Base-by-base conservation (phyloP, 2,888 invertebrate genomes). In the Scaptomyza parva region DNA sequence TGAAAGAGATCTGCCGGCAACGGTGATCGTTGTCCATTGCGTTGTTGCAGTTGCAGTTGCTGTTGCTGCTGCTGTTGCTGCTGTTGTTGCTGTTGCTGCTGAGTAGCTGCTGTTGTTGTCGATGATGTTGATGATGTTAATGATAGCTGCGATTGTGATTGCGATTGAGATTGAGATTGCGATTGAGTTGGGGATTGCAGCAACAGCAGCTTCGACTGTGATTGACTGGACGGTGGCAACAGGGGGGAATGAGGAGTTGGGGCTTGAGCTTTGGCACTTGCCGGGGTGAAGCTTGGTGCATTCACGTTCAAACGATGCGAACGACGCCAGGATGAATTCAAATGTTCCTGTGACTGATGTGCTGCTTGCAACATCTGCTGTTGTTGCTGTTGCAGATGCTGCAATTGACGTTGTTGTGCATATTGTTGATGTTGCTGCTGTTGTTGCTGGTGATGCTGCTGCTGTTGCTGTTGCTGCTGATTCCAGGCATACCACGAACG, bases 201-300 rank as follows among this genome's bases (percentile, higher is more conserved):
- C 28, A 63, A 37, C 40, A 67, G 64, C 35, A 28, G 28, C 11
- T n/a, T 33, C 5, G 67, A 57, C 58, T 71, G 71, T 41, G 75
- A 70, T 28, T 70, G 74, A 33, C 53, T 63, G 4, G n/a, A n/a
- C n/a, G n/a, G n/a, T n/a, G 74, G 50, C 37, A 54, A 9, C 33
- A 65, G 41, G 44, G 5, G 35, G n/a, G n/a, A n/a, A n/a, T n/a
- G n/a, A n/a, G n/a, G n/a, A 30, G 4, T 12, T 24, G 6, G 7
- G 11, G 30, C 14, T 3, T 28, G 3, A 6, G n/a, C n/a, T 12
- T 14, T 35, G 3, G 69, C 78, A 24, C 51, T 60, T 0, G 76
- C 63, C 6, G 79, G 79, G 39, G 59, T 58, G 18, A 79, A 79
- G 20, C 43, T 58, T 4, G 79, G 63, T 0, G 81, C 86, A 5